A percentile compares a stretch with the other conserved stretches of the same genome.
Conservation (phyloP, 1,140 invertebrate genomes). For the Drosophila triauraria region DNA sequence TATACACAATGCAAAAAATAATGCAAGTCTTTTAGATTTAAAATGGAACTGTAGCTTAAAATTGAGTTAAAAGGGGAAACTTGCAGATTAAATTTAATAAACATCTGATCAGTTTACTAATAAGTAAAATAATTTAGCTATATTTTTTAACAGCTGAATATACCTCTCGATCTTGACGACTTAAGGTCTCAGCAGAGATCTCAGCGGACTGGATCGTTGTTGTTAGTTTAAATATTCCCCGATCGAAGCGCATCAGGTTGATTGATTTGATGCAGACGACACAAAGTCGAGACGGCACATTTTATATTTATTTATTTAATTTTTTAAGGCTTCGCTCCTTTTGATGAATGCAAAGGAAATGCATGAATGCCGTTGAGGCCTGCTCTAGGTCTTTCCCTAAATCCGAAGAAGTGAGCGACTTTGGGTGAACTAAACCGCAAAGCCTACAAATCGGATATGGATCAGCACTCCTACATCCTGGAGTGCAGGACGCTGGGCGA, state of each 20-base stretch:
- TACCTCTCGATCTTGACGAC: not conserved
- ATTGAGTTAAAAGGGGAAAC: too few species aligned
- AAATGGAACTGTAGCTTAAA: too few species aligned
- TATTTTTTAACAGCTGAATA: not conserved
- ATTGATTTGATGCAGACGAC: slow-evolving; percentile 76
- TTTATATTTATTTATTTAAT: slow-evolving; percentile 7
- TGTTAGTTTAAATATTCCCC: slow-evolving; percentile 76
- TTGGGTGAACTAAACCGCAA: slow-evolving; percentile 3
- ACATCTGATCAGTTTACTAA: too few species aligned
- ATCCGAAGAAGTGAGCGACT: slow-evolving; percentile 12
- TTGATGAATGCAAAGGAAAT: slow-evolving; percentile 30
- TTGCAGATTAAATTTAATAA: too few species aligned
- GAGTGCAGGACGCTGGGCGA: slow-evolving; percentile 11
- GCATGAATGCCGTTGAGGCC: slow-evolving; percentile 1
- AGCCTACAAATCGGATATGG: slow-evolving; percentile 29
- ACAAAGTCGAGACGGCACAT: slow-evolving; percentile 13
- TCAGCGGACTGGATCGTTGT: slow-evolving; percentile 1
- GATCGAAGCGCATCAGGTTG: slow-evolving; percentile 75
- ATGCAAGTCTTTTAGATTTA: too few species aligned
- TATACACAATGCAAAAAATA: too few species aligned
- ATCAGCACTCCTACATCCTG: slow-evolving; percentile 8
- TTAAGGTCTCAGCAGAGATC: too few species aligned
- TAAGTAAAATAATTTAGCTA: not conserved
- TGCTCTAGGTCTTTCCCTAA: not conserved
- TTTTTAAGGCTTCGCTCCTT: not conserved